A percentile compares a stretch with the other conserved stretches of the same genome.
These are phyloP conservation scores for Narcine bancroftii DNA, from an alignment of 2,113 vertebrate genomes.

Conservation along the genomic window DNA sequence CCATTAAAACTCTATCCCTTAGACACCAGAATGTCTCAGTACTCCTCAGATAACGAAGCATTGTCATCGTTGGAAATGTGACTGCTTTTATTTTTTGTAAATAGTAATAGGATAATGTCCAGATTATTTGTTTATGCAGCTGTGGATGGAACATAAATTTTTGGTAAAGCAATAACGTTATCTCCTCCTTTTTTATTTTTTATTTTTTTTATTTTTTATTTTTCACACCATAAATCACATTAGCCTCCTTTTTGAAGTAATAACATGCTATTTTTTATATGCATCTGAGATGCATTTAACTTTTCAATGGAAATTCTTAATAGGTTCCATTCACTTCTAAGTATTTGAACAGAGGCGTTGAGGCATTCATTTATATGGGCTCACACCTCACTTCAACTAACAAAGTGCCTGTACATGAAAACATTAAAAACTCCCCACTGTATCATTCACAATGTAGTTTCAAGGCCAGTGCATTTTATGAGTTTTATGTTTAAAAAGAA, in stretches of 20 bases:
- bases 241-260: not conserved
- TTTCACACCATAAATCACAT: no score
- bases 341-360: not conserved
- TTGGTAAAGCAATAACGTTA: not conserved
- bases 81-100: not conserved
- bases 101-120: not conserved
- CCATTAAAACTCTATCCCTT: not conserved
- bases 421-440: not conserved
- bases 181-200: no score
- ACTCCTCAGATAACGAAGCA: not conserved
- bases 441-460: not conserved
- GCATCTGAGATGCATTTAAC: not conserved
- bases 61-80: not conserved
- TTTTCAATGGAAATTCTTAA: not conserved
- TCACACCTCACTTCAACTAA: not conserved
- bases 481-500: not conserved
- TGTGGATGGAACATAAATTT: not conserved
- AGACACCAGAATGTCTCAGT: not conserved
- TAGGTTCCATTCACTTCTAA: not conserved
- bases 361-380: not conserved
- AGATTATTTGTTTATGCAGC: not conserved
- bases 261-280: not conserved
- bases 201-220: no score
- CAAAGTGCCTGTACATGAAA: not conserved
- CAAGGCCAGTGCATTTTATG: slow-evolving; percentile 14